Evolutionary conservation across 1,140 invertebrate genomes (phyloP).

Genomic region (Nephila pilipes): DNA sequence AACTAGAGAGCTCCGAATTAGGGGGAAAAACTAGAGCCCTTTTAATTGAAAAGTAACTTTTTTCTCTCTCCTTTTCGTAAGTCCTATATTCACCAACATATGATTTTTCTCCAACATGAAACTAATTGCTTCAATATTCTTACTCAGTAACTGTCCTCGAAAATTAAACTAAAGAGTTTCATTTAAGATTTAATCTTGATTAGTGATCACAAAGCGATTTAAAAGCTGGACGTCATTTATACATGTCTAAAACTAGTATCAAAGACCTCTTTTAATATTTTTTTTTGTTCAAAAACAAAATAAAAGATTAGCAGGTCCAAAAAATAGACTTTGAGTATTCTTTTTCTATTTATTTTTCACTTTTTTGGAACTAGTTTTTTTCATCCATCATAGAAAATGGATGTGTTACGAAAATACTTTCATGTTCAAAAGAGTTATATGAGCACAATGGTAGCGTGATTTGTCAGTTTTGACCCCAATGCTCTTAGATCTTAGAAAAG

Average conservation of each 20-base stretch:
- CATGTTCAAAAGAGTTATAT: not conserved
- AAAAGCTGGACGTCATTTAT: not conserved
- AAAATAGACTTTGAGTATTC: not conserved
- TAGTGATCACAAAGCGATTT: not conserved
- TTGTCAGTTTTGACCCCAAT: not conserved
- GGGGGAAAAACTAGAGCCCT: not conserved
- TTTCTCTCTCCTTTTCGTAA: not conserved
- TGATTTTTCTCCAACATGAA: not conserved
- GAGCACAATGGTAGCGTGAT: not conserved
- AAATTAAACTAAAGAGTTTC: not conserved
- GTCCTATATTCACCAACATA: not conserved
- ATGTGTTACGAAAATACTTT: not conserved
- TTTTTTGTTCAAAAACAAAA: not conserved
- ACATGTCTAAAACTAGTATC: not conserved
- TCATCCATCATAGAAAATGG: not conserved
- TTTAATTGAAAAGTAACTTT: constrained; percentile 6
- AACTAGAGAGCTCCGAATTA: not conserved
- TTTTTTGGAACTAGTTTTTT: not conserved
- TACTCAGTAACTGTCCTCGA: not conserved
- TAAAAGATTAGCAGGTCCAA: not conserved
- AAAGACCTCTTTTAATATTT: not conserved
- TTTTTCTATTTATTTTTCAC: not conserved
- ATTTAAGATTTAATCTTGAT: not conserved
- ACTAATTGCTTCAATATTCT: not conserved
- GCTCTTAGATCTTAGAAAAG: not conserved